Conservation (phyloP, 2,888 invertebrate species). For the Spatulosminthurus flaviceps region DNA sequence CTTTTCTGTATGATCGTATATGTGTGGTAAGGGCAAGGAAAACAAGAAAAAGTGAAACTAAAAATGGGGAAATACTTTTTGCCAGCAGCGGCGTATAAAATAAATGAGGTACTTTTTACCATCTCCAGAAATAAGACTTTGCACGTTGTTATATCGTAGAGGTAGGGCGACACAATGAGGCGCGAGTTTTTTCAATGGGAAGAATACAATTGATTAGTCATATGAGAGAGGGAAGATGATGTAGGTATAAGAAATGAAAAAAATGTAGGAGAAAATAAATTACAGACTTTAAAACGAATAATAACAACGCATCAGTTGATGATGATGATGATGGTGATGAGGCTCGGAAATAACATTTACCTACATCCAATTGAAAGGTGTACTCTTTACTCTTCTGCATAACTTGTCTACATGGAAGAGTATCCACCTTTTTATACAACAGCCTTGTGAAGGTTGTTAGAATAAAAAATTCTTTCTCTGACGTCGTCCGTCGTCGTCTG, state of each 20-base stretch:
- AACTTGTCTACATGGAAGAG: not conserved
- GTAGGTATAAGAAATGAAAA: not conserved
- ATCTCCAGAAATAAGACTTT: too few relatives aligned
- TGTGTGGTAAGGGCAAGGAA: too few relatives aligned
- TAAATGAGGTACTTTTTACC: too few relatives aligned
- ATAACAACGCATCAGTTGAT: not conserved
- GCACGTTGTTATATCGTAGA: too few relatives aligned
- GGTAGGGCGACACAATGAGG: not conserved
- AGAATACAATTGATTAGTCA: slow-evolving; percentile 13
- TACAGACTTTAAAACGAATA: not conserved
- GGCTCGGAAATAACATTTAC: slow-evolving; percentile 1
- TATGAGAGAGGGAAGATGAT: not conserved
- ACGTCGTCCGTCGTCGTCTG: not conserved
- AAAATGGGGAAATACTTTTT: too few relatives aligned
- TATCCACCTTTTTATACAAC: not conserved
- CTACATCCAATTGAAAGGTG: not conserved
- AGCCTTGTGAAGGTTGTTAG: slow-evolving; percentile 24
- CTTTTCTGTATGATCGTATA: too few relatives aligned
- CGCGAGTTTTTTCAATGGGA: not conserved
- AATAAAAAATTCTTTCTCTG: slow-evolving; percentile 26
- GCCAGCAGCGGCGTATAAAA: too few relatives aligned
- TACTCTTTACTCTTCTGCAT: not conserved
- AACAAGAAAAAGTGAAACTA: too few relatives aligned
- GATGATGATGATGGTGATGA: slow-evolving; percentile 9
- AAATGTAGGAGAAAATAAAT: slow-evolving; percentile 25